Evolutionary conservation across 2,113 vertebrate genomes (phyloP).

Genomic region (Semnopithecus entellus): DNA sequence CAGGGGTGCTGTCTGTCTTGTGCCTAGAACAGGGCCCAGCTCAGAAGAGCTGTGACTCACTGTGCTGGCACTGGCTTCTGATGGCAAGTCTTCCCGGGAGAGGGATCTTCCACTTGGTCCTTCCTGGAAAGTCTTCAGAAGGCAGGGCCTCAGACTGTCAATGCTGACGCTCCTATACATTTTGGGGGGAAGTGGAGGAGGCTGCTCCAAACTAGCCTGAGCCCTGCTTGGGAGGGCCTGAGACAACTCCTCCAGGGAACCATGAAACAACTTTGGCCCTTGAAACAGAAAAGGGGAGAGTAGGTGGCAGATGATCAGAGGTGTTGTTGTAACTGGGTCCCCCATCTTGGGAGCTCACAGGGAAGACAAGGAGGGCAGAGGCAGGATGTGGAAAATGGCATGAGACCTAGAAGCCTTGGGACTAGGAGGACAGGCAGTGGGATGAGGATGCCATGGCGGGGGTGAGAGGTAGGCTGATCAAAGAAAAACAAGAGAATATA

Average conservation of each 20-base stretch:
- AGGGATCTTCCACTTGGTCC: constrained; percentile 71
- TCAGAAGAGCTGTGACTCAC: constrained; percentile 54
- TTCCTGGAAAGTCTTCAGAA: constrained; percentile 49
- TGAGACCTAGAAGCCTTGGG: not conserved
- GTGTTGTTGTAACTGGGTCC: not conserved
- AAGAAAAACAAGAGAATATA: not conserved
- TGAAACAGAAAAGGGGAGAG: constrained; percentile 29
- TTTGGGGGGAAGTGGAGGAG: constrained; percentile 56
- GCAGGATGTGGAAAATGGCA: not conserved
- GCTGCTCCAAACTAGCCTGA: constrained; percentile 67
- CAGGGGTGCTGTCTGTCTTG: not conserved
- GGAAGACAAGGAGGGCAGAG: not conserved
- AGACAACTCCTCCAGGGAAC: constrained; percentile 87
- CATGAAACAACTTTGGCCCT: constrained; percentile 72
- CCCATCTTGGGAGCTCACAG: not conserved
- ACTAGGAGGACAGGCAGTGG: not conserved
- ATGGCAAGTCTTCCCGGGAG: constrained; percentile 84
- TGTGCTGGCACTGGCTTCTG: not conserved
- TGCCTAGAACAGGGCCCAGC: not conserved
- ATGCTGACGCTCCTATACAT: constrained; percentile 86
- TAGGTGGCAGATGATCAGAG: not conserved
- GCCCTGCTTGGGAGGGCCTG: constrained; percentile 72
- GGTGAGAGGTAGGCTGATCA: not conserved
- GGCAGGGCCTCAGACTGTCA: constrained; percentile 81
- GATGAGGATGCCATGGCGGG: not conserved